A percentile compares a stretch with the other conserved stretches of the same genome.
Evolutionary conservation across 2,888 invertebrate genomes (phyloP).

Genomic region (Eurytoma californica): DNA sequence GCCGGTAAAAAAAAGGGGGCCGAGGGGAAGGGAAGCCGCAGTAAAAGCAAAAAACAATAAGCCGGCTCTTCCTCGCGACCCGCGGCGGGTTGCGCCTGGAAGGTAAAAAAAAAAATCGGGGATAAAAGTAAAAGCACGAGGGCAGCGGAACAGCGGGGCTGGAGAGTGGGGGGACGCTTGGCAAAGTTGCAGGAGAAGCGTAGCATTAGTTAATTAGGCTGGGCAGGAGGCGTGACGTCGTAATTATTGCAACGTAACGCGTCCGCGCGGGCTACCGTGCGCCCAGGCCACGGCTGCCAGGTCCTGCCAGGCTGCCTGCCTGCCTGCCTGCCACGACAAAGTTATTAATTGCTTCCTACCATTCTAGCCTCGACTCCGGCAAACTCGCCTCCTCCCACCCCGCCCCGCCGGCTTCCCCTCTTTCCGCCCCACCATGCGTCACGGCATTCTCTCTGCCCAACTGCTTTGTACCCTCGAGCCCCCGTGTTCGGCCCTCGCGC

Average conservation of each 20-base stretch:
- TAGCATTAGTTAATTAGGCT: constrained; percentile 71
- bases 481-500: constrained; percentile 17
- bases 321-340: constrained; percentile 67
- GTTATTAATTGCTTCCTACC: constrained; percentile 74
- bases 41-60: no score
- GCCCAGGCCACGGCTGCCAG: constrained; percentile 55
- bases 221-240: constrained; percentile 73
- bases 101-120: neutral
- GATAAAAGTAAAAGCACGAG: constrained; percentile 16
- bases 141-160: neutral
- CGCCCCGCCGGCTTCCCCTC: neutral
- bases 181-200: constrained; percentile 29
- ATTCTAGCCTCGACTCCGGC: constrained; percentile 65
- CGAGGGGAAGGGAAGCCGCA: no score
- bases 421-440: neutral
- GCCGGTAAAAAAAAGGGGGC: neutral
- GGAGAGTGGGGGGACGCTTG: neutral
- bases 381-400: constrained; percentile 58
- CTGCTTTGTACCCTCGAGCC: constrained; percentile 4
- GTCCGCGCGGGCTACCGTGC: constrained; percentile 51
- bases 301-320: constrained; percentile 61
- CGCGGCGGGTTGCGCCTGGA: no score
- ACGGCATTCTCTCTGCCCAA: neutral
- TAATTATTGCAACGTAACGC: constrained; percentile 72
- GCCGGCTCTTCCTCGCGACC: no score